Base-by-base conservation (phyloP, 2,888 invertebrate genomes). In the Plutella xylostella region DNA sequence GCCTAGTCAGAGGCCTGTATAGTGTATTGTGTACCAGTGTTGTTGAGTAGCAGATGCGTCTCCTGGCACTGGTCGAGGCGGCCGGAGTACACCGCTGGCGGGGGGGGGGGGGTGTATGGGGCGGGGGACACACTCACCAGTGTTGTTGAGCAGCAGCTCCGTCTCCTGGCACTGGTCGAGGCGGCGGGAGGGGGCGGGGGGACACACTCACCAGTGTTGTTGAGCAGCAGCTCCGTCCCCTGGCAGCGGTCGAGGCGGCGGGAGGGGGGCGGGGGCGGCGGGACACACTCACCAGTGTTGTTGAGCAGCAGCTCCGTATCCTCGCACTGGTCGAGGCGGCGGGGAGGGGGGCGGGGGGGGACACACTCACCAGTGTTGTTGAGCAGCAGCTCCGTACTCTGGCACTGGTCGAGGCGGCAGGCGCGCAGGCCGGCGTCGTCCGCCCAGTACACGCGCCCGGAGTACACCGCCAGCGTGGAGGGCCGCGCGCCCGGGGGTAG, bases 391-490 rank as follows among this genome's bases (percentile, higher is more conserved):
- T 65, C 48, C 73, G 74, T 48, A 74, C 70, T 20, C 19, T 55
- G 60, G 54, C 89, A 89, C 22, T 66, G 70, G 18, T 79, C 80
- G 68, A 89, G 89, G 61, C 88, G 82, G 46, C 89, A 88, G 28
- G 85, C 79, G 70, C 88, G 87, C 57, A 92, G 87, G 17, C 88
- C 84, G 55, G 78, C 86, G 45, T 85, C 87, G 68, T 91, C 90
- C 12, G 92, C 90, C 71, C 90, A 92, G 61, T 90, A 87, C 40
- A 93, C 62, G 19, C 74, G 72, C 22, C 86, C 86, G 55, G 86
- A 84, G 69, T 89, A 88, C 41, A 92, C 85, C 6, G 89, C 90
- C 31, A 91, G 79, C 28, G 92, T 90, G n/a, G 82, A 76, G 2
- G 90, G 88, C 9, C 80, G 76, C 40, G 76, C 73, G 51, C 76